Percentiles rank a stretch among this genome's conserved stretches.
Conservation (phyloP, 1,140 invertebrate genomes). For the Dysdera silvatica region DNA sequence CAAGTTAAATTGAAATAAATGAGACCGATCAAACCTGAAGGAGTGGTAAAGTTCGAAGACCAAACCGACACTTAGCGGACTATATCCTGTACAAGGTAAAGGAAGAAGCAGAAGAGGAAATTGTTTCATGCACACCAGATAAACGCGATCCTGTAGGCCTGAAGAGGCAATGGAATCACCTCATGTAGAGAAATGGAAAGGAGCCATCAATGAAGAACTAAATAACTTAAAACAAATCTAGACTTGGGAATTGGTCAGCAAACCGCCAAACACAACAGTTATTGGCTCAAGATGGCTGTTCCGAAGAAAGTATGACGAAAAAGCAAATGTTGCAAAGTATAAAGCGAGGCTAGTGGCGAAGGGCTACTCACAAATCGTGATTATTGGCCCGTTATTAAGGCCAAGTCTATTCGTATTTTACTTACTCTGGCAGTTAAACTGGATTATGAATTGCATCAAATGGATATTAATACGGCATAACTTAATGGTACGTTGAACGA, state of each 20-base stretch:
- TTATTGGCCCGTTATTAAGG: constrained; percentile 33
- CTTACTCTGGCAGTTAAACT: constrained; percentile 27
- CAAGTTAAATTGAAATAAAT: too few relatives aligned
- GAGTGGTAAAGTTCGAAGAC: too few relatives aligned
- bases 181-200: constrained; percentile 38
- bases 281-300: constrained; percentile 41
- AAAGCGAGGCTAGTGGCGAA: constrained; percentile 28
- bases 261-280: constrained; percentile 27
- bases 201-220: constrained; percentile 42
- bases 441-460: constrained; percentile 17
- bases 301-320: neutral
- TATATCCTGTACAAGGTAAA: too few relatives aligned
- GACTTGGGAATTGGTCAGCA: constrained; percentile 39
- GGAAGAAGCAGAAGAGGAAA: too few relatives aligned
- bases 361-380: constrained; percentile 25
- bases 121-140: too few relatives aligned
- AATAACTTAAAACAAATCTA: constrained; percentile 37
- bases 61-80: too few relatives aligned
- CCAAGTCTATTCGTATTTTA: constrained; percentile 39
- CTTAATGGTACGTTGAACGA: constrained; percentile 43
- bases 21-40: too few relatives aligned
- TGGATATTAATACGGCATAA: constrained; percentile 39
- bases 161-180: constrained; percentile 36
- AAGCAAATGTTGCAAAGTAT: neutral
- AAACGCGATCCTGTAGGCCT: neutral